Conservation (phyloP, 2,888 invertebrate species). For the Pheosia gnoma region DNA sequence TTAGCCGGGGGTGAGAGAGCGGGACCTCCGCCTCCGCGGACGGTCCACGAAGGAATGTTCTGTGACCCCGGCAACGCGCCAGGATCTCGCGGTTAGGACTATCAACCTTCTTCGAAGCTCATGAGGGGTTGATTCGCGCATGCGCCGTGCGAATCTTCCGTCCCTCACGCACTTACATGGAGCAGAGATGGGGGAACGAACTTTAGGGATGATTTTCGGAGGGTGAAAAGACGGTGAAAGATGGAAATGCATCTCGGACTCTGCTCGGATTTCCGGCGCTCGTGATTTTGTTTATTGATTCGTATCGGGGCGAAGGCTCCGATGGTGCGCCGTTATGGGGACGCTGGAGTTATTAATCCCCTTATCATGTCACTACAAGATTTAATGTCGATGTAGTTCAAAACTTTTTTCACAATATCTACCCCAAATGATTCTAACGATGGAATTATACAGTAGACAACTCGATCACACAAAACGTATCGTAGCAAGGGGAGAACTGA, state of each 20-base stretch:
- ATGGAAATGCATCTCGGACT: constrained; percentile 83
- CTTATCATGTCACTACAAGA: constrained; percentile 68
- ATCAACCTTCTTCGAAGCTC: constrained; percentile 72
- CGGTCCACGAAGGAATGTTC: constrained; percentile 80
- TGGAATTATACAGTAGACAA: constrained; percentile 23
- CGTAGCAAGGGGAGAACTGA: constrained; percentile 40
- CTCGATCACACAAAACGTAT: constrained; percentile 31
- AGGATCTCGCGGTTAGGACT: constrained; percentile 73
- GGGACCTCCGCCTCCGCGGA: constrained; percentile 80
- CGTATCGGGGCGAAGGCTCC: constrained; percentile 63
- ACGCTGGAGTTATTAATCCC: constrained; percentile 69
- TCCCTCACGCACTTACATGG: constrained; percentile 58
- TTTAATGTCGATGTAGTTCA: constrained; percentile 63
- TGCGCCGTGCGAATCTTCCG: constrained; percentile 56
- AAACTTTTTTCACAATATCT: constrained; percentile 54
- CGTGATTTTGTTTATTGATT: constrained; percentile 84
- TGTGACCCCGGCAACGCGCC: constrained; percentile 70
- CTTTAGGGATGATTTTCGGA: constrained; percentile 79
- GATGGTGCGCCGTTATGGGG: constrained; percentile 56
- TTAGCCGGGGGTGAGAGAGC: constrained; percentile 74
- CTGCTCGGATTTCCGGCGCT: constrained; percentile 82
- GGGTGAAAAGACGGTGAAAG: constrained; percentile 82
- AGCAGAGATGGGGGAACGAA: constrained; percentile 57
- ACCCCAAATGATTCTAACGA: constrained; percentile 31
- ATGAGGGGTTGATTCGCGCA: constrained; percentile 79